These are phyloP conservation scores for Standfussiana lucernea DNA, from an alignment of 2,888 invertebrate species.

Conservation along the genomic window DNA sequence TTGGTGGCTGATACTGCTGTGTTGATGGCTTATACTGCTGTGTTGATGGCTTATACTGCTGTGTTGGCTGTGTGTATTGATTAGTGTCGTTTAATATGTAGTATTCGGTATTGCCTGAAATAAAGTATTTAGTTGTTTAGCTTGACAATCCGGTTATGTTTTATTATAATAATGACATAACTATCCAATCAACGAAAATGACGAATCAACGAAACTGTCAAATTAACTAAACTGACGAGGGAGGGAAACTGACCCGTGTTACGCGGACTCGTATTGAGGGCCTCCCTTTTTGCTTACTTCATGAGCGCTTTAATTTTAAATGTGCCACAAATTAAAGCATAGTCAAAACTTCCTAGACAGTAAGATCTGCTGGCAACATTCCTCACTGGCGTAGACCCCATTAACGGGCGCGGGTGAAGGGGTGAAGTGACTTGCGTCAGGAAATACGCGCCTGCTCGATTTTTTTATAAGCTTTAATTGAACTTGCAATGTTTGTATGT, in stretches of 20 bases:
- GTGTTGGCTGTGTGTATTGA: constrained; percentile 8
- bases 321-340: not conserved
- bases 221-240: no score
- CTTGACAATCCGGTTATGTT: not conserved
- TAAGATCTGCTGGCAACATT: not conserved
- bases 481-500: no score
- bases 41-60: constrained; percentile 36
- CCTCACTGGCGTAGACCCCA: not conserved
- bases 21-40: constrained; percentile 42
- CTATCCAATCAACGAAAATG: no score
- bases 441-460: no score
- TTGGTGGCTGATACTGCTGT: constrained; percentile 28
- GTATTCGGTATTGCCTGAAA: constrained; percentile 47
- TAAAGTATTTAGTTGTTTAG: not conserved
- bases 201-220: no score
- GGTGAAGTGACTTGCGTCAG: no score
- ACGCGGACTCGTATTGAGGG: no score
- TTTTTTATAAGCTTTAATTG: no score
- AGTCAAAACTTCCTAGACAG: not conserved
- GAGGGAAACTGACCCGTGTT: no score
- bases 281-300: not conserved
- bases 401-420: no score
- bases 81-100: constrained; percentile 30
- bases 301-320: not conserved
- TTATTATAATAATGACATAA: not conserved